Evolutionary conservation across 2,888 invertebrate species (phyloP), one percentile per base, ranked within the genome.

Genomic region (Tenodera sinensis): DNA sequence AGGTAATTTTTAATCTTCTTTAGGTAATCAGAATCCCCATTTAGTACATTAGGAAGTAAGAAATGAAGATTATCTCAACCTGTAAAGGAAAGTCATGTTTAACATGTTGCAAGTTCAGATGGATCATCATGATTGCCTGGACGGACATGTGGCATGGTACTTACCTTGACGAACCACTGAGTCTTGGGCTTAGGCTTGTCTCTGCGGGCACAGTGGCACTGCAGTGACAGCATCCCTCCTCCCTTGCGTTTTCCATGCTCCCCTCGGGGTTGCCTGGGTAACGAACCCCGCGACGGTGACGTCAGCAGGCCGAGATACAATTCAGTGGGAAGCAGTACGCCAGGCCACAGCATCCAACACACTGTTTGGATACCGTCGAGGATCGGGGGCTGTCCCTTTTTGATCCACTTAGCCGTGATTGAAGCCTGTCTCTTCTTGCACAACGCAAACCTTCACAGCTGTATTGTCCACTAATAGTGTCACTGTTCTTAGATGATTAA

Each of bases 131-230:
- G 3, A 30, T 30, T 3, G 30, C 3, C 30, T 30, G 30, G 30
- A 30, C 20, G 14, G 54, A 6, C 2, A 15, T n/a, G 34, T 27
- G 34, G 86, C 90, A 92, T 14, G 12, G 14, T 87, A n/a, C 95
- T 95, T 95, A 96, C 96, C 96, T 96, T 96, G 92, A 96, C 96
- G 93, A 96, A 96, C 95, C 96, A 96, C 93, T 95, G 94, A 90
- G 95, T 94, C 91, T 92, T 92, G 90, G 92, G 91, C 86, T 90
- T 90, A 87, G 93, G 93, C 90, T 93, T 93, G 92, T 93, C 93
- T 25, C 88, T 15, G 88, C 83, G 28, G 86, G 89, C 81, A 87
- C 83, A 83, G 89, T 90, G n/a, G 93, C 92, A 91, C 93, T 93
- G 89, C 93, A 92, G 34, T 93, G 91, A 85, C 84, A 93, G 90